Evolutionary conservation across 2,797 vertebrate species (phyloP).

Genomic region (Pangasius djambal): DNA sequence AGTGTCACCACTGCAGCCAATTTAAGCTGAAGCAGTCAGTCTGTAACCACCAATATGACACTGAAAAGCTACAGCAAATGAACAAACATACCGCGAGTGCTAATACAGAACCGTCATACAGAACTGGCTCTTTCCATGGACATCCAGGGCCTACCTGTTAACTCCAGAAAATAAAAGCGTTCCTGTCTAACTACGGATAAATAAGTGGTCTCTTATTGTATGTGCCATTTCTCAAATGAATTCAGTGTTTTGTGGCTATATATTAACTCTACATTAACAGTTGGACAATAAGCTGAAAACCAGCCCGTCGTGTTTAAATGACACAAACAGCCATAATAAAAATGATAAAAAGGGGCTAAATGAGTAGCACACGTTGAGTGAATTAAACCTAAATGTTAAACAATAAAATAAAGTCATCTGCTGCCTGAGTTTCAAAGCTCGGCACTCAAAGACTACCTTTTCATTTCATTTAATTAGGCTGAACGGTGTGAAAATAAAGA

Average conservation of each 20-base stretch:
- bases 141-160: slow-evolving; percentile 8
- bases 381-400: slow-evolving; percentile 36
- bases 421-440: not conserved
- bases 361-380: not conserved
- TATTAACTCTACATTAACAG: not conserved
- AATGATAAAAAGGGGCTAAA: not conserved
- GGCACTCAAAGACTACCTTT: slow-evolving; percentile 22
- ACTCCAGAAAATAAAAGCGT: slow-evolving; percentile 17
- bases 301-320: slow-evolving; percentile 7
- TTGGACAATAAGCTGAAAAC: not conserved
- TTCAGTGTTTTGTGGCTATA: not conserved
- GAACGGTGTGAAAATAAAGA: slow-evolving; percentile 44
- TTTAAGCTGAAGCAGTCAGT: slow-evolving; percentile 50
- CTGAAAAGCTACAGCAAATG: slow-evolving; percentile 13
- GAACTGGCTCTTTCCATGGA: not conserved
- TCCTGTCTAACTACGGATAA: not conserved
- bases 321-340: slow-evolving; percentile 20
- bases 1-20: slow-evolving; percentile 50
- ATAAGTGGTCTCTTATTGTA: not conserved
- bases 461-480: slow-evolving; percentile 42
- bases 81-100: slow-evolving; percentile 10
- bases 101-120: not conserved
- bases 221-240: slow-evolving; percentile 5
- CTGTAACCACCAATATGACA: slow-evolving; percentile 44
- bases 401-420: slow-evolving; percentile 29